Evolutionary conservation across 2,888 invertebrate species (phyloP), one percentile per base, ranked within the genome.

Genomic region (Petrolisthes cinctipes): DNA sequence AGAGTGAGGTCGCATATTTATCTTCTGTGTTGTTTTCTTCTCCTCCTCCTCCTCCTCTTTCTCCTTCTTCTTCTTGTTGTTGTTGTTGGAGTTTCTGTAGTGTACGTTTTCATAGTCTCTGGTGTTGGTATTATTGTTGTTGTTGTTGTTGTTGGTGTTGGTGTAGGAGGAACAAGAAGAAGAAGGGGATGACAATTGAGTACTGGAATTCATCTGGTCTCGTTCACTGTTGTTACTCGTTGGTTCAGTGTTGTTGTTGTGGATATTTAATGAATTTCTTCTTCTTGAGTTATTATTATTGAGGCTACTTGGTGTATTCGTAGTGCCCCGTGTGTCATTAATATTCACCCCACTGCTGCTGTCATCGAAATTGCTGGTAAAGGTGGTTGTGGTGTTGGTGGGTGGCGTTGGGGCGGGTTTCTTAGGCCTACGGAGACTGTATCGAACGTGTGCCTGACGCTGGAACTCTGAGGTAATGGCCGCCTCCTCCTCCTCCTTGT

Each of bases 361-460:
- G 37, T 37, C 37, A 0, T 37, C 37, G 37, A 2, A 37, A 2
- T 37, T 37, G 37, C 1, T 37, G 37, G 37, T 37, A 37, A 37
- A 37, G 37, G 37, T 37, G 37, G 37, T 37, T 37, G 37, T 71
- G 6, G 6, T 11, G 14, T n/a, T 57, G 17, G 20, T 20, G 6
- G 68, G 71, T 53, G 82, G 82, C 6, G 86, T 78, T 51, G 83
- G 68, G 17, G 88, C 82, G 11, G 88, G 85, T n/a, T 88, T 82
- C 66, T 88, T 88, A 5, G 85, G 88, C 56, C 84, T 81, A 17
- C 88, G 75, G 4, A 88, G 85, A 54, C 88, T 88, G 57, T 88
- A 88, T 5, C 88, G 85, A n/a, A 88, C 75, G 54, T 88, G 88
- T n/a, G 88, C 88, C 57, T 85, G 88, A 20, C 85, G 85, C 80